Evolutionary conservation across 2,888 invertebrate species (phyloP).

Genomic region (Synanthedon formicaeformis): DNA sequence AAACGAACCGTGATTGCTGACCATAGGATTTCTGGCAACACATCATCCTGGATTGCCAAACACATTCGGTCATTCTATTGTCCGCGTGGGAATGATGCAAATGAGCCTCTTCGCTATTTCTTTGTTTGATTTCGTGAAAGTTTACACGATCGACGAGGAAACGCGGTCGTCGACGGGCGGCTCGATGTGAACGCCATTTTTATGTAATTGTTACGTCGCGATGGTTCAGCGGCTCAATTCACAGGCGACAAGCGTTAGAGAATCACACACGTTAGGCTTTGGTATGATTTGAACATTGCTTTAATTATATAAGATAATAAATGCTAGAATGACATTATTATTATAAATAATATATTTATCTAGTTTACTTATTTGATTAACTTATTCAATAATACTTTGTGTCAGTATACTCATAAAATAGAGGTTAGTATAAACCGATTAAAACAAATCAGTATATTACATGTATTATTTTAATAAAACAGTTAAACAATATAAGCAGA

Average conservation of each 20-base stretch:
- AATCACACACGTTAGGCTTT: too few species aligned
- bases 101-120: slow-evolving; percentile 67
- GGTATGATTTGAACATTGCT: too few species aligned
- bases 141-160: slow-evolving; percentile 69
- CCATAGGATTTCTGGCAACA: slow-evolving; percentile 60
- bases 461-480: too few species aligned
- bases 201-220: slow-evolving; percentile 69
- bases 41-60: slow-evolving; percentile 63
- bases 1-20: slow-evolving; percentile 31
- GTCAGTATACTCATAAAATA: too few species aligned
- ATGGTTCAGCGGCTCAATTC: slow-evolving; percentile 26
- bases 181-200: slow-evolving; percentile 66
- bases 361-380: too few species aligned
- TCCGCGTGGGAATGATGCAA: slow-evolving; percentile 69
- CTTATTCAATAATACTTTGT: too few species aligned
- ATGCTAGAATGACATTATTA: too few species aligned
- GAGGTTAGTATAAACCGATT: too few species aligned
- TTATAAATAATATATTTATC: too few species aligned
- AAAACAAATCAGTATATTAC: too few species aligned
- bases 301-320: too few species aligned
- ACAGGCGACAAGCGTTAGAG: slow-evolving; percentile 17
- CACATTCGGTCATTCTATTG: slow-evolving; percentile 67
- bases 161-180: slow-evolving; percentile 45
- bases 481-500: too few species aligned
- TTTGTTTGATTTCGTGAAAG: slow-evolving; percentile 71